Conservation (phyloP, 1,140 invertebrate species). For the Belonocnema kinseyi region DNA sequence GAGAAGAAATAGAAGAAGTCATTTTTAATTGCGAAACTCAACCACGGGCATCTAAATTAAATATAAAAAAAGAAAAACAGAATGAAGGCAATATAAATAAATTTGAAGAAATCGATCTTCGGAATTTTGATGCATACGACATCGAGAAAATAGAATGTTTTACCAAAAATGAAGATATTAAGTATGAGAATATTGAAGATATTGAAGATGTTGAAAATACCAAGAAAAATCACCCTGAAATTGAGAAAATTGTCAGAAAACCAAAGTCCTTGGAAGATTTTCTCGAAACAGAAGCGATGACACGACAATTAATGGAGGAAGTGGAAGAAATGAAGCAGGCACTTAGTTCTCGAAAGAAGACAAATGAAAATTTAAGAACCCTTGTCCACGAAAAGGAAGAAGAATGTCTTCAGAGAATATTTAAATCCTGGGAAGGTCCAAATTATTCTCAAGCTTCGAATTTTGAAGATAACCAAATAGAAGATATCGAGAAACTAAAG, state of each 20-base stretch:
- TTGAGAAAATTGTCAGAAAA: too few relatives aligned
- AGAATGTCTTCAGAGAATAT: not conserved
- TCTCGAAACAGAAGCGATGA: not conserved
- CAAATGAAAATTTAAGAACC: not conserved
- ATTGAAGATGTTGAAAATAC: not conserved
- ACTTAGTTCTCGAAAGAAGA: not conserved
- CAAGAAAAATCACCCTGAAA: not conserved
- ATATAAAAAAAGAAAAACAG: not conserved
- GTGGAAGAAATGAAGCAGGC: conserved; percentile 13
- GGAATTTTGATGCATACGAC: not conserved
- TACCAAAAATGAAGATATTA: not conserved
- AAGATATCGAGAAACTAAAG: not conserved
- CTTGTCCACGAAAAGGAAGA: not conserved
- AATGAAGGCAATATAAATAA: not conserved
- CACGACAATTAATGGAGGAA: not conserved
- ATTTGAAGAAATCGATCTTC: not conserved
- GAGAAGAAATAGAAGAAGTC: conserved; percentile 7
- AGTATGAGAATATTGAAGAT: not conserved
- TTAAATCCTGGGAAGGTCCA: not conserved
- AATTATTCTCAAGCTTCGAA: not conserved
- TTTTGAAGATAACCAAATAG: not conserved
- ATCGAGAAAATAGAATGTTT: conserved; percentile 1
- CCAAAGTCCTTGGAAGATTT: not conserved
- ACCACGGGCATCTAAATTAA: not conserved
- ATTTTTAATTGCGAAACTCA: not conserved